Conservation (phyloP, 2,888 invertebrate genomes). For the Stictocephala bisonia region DNA sequence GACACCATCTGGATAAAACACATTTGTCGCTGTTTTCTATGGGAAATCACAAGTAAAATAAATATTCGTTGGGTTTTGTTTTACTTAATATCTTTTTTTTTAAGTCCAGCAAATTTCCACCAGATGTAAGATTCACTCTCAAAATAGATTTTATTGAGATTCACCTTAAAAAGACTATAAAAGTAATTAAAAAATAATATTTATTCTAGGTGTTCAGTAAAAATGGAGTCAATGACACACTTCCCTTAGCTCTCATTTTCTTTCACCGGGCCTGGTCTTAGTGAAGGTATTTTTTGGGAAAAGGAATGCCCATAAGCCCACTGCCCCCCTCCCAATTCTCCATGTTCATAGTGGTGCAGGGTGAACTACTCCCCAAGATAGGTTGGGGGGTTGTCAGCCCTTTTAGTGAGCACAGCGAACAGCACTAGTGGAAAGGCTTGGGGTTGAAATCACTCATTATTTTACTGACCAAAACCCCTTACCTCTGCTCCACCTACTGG, state of each 20-base stretch:
- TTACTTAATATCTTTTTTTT: no score
- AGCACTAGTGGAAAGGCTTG: conserved; percentile 66
- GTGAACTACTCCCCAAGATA: conserved; percentile 76
- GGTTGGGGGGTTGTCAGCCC: conserved; percentile 78
- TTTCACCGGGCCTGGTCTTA: conserved; percentile 73
- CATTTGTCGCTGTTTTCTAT: no score
- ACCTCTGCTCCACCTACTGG: not conserved
- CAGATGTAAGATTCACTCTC: no score
- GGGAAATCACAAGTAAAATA: no score
- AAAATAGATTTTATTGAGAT: no score
- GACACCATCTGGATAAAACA: no score
- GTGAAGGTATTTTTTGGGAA: conserved; percentile 71
- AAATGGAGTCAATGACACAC: conserved; percentile 66
- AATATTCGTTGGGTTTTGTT: no score
- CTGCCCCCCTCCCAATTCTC: conserved; percentile 64
- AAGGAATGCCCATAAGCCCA: conserved; percentile 60
- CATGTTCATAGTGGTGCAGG: conserved; percentile 75
- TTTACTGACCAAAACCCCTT: not conserved
- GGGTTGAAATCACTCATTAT: conserved; percentile 26
- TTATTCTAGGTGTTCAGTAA: no score
- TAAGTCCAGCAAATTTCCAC: no score
- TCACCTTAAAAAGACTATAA: no score
- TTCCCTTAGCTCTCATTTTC: conserved; percentile 75
- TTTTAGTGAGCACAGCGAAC: conserved; percentile 72
- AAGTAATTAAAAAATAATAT: no score